These are phyloP conservation scores for Sphyrna mokarran DNA, from an alignment of 2,113 vertebrate genomes.

Conservation along the genomic window DNA sequence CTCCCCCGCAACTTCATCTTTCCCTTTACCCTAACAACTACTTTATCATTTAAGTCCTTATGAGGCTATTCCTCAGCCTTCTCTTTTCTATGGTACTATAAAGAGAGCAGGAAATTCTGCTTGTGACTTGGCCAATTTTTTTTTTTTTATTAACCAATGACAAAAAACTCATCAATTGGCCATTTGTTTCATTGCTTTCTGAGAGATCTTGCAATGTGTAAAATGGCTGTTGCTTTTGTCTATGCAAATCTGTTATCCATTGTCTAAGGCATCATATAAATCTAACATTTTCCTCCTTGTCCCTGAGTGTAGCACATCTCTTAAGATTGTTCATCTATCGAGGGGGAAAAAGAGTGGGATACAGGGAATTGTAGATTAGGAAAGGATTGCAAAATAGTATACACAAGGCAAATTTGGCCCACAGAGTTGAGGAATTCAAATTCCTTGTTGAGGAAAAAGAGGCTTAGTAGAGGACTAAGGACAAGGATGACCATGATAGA, in stretches of 20 bases:
- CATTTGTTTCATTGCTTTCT: neutral
- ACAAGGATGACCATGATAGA: neutral
- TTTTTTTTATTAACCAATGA: neutral
- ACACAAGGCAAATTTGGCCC: neutral
- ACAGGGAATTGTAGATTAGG: neutral
- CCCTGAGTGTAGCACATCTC: neutral
- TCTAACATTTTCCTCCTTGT: neutral
- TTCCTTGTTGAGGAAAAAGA: neutral
- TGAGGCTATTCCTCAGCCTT: neutral
- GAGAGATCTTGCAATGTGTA: neutral
- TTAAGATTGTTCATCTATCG: neutral
- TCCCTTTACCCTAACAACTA: neutral
- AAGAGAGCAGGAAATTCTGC: neutral
- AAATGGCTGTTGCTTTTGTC: neutral
- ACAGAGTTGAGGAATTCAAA: neutral
- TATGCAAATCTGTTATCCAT: neutral
- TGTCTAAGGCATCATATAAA: neutral
- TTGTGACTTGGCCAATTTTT: neutral
- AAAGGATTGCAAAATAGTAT: neutral
- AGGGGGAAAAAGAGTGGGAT: neutral
- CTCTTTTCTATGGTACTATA: neutral
- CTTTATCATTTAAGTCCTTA: neutral
- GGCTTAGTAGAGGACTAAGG: neutral
- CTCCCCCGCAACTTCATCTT: neutral
- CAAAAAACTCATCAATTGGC: neutral